Conservation (phyloP, 2,888 invertebrate genomes). For the Phyto melanocephala region DNA sequence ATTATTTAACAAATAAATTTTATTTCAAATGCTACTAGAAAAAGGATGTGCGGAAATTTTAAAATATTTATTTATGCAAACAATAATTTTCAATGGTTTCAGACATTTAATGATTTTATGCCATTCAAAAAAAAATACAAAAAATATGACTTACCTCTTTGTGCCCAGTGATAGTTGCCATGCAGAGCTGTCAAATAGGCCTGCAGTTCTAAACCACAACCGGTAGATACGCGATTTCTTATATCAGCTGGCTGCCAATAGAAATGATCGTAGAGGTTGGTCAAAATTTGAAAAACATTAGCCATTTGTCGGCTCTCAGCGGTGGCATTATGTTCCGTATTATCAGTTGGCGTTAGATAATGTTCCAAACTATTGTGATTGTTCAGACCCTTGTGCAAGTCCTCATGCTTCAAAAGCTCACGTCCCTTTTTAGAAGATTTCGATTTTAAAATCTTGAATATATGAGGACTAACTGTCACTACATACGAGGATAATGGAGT, state of each 20-base stretch:
- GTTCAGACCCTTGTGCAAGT: conserved; percentile 71
- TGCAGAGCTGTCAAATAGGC: conserved; percentile 81
- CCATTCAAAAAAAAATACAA: not conserved
- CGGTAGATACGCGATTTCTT: conserved; percentile 79
- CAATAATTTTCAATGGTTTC: not conserved
- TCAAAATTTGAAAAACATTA: conserved; percentile 76
- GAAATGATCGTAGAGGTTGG: conserved; percentile 77
- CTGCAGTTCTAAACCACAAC: conserved; percentile 81
- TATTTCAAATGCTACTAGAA: not conserved
- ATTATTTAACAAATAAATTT: not conserved
- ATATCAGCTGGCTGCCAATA: conserved; percentile 77
- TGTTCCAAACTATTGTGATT: conserved; percentile 76
- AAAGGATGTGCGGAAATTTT: not conserved
- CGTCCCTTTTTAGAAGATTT: conserved; percentile 73
- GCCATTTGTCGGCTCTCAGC: conserved; percentile 69
- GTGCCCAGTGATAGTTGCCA: conserved; percentile 86
- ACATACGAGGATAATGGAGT: conserved; percentile 30
- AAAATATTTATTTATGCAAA: not conserved
- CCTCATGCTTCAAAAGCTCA: conserved; percentile 74
- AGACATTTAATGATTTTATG: not conserved
- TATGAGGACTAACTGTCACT: conserved; percentile 71
- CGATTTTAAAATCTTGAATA: conserved; percentile 74
- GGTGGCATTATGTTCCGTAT: conserved; percentile 50
- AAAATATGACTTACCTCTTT: conserved; percentile 84
- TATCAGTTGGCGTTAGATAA: conserved; percentile 68